A percentile compares a stretch with the other conserved stretches of the same genome.
Evolutionary conservation across 2,888 invertebrate genomes (phyloP).

Genomic region (Diaperis boleti): DNA sequence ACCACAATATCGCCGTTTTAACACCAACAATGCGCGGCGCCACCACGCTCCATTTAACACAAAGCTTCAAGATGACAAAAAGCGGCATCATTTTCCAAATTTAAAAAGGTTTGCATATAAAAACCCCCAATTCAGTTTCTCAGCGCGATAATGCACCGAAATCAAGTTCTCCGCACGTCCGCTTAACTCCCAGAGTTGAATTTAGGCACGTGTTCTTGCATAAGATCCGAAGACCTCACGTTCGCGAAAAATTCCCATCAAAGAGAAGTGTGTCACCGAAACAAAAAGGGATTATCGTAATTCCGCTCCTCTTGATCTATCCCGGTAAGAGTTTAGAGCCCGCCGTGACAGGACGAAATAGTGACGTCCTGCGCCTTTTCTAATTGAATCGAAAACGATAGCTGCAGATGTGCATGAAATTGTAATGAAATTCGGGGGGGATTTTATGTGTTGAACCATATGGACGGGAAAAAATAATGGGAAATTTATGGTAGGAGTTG

Average conservation of each 20-base stretch:
- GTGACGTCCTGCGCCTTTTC: slow-evolving; percentile 6
- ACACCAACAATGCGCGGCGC: neutral
- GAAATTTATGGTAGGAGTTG: neutral
- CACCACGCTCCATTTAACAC: neutral
- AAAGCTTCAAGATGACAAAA: neutral
- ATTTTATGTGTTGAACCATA: neutral
- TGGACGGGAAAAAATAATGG: neutral
- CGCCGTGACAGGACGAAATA: slow-evolving; percentile 17
- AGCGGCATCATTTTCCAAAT: neutral
- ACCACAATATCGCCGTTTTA: neutral
- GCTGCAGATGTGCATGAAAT: slow-evolving; percentile 4
- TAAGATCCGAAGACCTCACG: slow-evolving; percentile 3
- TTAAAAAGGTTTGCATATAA: neutral
- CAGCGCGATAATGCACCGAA: slow-evolving; percentile 10
- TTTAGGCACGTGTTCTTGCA: slow-evolving; percentile 21
- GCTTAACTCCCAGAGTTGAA: slow-evolving; percentile 16
- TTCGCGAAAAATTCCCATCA: slow-evolving; percentile 16
- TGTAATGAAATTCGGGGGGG: neutral
- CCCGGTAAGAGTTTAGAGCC: slow-evolving; percentile 14
- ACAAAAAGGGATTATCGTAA: slow-evolving; percentile 30
- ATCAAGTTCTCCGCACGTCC: slow-evolving; percentile 29
- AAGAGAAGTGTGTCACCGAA: slow-evolving; percentile 11
- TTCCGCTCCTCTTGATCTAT: slow-evolving; percentile 22
- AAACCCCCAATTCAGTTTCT: neutral
- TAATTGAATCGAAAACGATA: slow-evolving; percentile 15